A percentile compares a stretch with the other conserved stretches of the same genome.
phyloP scores from a whole-genome alignment of 1,140 invertebrate genomes.

The Diorhabda sublineata region DNA sequence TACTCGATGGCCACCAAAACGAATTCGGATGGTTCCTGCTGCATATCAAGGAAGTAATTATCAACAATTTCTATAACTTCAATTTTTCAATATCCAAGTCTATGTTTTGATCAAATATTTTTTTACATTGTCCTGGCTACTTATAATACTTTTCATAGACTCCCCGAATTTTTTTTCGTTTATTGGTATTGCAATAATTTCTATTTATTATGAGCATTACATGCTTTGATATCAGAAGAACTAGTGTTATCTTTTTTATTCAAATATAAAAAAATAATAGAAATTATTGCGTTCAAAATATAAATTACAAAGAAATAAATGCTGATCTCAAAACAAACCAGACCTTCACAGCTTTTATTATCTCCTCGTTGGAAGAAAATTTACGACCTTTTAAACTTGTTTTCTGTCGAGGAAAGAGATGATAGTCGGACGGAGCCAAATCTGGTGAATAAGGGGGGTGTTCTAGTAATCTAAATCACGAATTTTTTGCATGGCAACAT shows the following conservation, averaged over 20 bases:
- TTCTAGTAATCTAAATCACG: no score
- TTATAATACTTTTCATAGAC: constrained; percentile 11
- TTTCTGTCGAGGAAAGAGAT: no score
- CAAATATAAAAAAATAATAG: not conserved
- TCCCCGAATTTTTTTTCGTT: constrained; percentile 9
- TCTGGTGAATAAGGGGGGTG: no score
- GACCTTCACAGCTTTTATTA: no score
- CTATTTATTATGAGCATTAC: not conserved
- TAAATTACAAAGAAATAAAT: constrained; percentile 16
- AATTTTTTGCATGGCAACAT: no score
- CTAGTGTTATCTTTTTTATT: not conserved
- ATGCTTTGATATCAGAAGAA: not conserved
- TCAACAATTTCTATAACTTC: constrained; percentile 3
- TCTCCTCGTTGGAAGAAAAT: no score
- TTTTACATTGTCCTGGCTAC: constrained; percentile 7
- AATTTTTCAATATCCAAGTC: not conserved
- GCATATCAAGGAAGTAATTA: constrained; percentile 3
- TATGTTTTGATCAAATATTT: constrained; percentile 6
- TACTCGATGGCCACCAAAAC: constrained; percentile 6
- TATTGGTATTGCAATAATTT: constrained; percentile 3
- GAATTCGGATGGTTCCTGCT: constrained; percentile 6
- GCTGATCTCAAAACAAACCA: not conserved
- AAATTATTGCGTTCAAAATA: constrained; percentile 5
- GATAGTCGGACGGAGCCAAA: no score
- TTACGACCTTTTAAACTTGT: no score